Evolutionary conservation across 2,797 vertebrate genomes (phyloP), one percentile per base, ranked within the genome.

Genomic region (Enoplosus armatus): DNA sequence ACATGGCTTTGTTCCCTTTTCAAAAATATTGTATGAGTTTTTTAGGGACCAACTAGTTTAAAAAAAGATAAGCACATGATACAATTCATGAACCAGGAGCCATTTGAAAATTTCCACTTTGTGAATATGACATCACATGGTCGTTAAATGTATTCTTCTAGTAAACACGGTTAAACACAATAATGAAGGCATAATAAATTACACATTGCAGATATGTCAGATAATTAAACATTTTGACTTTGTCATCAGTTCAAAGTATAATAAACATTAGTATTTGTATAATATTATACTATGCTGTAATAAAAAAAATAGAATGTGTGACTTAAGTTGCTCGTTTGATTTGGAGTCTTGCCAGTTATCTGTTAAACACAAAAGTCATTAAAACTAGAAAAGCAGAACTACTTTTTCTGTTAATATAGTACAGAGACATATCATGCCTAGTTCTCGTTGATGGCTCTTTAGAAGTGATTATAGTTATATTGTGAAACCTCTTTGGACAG

Each of bases 341-440:
- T 37, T 37, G 35, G 35, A 37, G 35, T 37, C 35, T 37, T 37
- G 11, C 37, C 37, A 39, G 37, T 39, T 39, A 39, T 39, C 12
- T 39, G 37, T 4, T 39, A 14, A 14, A 50, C 6, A 62, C 39
- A 9, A 8, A 39, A 41, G 41, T 68, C 41, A 35, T 56, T 63
- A 31, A 47, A 70, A 47, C 47, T 35, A 62, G 47, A 68, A 59
- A 60, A 55, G 48, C 47, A 37, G 47, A 68, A 77, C 18, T 56
- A 22, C 4, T 26, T 43, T 51, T 53, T 10, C 2, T 8, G 26
- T 37, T 26, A 50, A 31, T 33, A 62, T 12, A 14, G 12, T 24
- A 9, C 26, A 67, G 26, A 67, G 7, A 51, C 47, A 37, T 10
- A n/a, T 22, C 16, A 35, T 58, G 27, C 22, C 14, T 27, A 5